A percentile compares a stretch with the other conserved stretches of the same genome.
phyloP scores from a whole-genome alignment of 2,797 vertebrate genomes.

The Forpus xanthops region DNA sequence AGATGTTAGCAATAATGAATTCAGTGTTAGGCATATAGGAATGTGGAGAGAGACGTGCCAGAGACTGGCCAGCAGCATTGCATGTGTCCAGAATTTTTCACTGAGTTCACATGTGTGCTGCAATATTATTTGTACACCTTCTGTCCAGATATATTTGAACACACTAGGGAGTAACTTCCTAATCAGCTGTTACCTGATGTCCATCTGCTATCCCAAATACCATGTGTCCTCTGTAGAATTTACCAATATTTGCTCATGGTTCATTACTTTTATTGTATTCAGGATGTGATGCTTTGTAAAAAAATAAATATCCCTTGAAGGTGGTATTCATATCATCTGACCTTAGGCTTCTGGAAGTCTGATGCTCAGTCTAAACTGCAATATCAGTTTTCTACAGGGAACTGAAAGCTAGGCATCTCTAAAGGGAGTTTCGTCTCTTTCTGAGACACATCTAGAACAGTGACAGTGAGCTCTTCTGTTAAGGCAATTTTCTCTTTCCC shows the following conservation, averaged over 20 bases:
- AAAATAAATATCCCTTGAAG: not conserved
- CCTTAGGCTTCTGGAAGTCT: not conserved
- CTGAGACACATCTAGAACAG: not conserved
- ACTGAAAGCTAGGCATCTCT: not conserved
- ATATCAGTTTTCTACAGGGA: not conserved
- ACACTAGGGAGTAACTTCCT: slow-evolving; percentile 17
- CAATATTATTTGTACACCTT: not conserved
- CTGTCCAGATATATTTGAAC: slow-evolving; percentile 47
- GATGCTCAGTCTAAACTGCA: not conserved
- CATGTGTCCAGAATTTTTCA: slow-evolving; percentile 14
- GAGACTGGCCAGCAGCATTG: not conserved
- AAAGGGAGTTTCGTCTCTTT: not conserved
- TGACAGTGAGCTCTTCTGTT: not conserved
- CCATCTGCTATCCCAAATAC: slow-evolving; percentile 39
- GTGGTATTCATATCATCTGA: not conserved
- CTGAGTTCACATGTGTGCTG: not conserved
- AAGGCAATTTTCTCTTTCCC: not conserved
- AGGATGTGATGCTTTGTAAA: not conserved
- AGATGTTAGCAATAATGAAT: slow-evolving; percentile 59
- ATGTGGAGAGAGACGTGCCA: not conserved
- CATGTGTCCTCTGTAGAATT: not conserved
- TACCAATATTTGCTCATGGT: not conserved
- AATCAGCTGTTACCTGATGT: slow-evolving; percentile 47
- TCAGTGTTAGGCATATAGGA: slow-evolving; percentile 6
- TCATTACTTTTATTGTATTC: not conserved